Percentiles rank a stretch among this genome's conserved stretches.
Evolutionary conservation across 2,113 vertebrate genomes (phyloP).

Genomic region (Paratilapia polleni): DNA sequence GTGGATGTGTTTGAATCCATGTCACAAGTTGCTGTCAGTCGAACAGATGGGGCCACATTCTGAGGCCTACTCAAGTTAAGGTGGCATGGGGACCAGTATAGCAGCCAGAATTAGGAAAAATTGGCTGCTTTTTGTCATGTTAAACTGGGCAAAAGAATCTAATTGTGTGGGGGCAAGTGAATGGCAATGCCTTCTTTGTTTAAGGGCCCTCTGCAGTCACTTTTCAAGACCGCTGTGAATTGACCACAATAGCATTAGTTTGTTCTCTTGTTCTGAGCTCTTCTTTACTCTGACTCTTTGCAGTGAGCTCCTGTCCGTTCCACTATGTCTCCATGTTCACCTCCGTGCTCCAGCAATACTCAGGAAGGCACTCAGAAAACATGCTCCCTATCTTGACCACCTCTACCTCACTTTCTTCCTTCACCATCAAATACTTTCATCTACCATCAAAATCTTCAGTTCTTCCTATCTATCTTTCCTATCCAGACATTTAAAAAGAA

Average conservation of each 20-base stretch:
- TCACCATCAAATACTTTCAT: conserved; percentile 46
- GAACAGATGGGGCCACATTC: conserved; percentile 56
- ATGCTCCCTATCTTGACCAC: conserved; percentile 64
- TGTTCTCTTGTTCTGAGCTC: conserved; percentile 77
- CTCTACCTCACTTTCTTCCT: conserved; percentile 41
- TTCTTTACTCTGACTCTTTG: conserved; percentile 79
- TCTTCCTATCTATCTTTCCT: conserved; percentile 33
- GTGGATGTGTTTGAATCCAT: conserved; percentile 74
- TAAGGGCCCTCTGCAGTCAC: conserved; percentile 85
- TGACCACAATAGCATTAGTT: conserved; percentile 87
- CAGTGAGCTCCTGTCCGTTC: conserved; percentile 87
- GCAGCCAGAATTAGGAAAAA: conserved; percentile 78
- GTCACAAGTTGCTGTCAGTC: conserved; percentile 78
- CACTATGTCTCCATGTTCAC: conserved; percentile 83
- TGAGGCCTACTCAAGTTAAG: conserved; percentile 69
- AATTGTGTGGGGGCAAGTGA: conserved; percentile 79
- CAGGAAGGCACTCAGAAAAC: conserved; percentile 49
- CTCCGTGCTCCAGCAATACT: conserved; percentile 75
- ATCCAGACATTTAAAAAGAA: conserved; percentile 48
- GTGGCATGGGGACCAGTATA: conserved; percentile 69
- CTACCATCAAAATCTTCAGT: conserved; percentile 21
- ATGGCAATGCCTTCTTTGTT: conserved; percentile 80
- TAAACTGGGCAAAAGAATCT: conserved; percentile 80
- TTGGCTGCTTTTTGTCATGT: conserved; percentile 82
- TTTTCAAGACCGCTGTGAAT: conserved; percentile 85